phyloP scores from a whole-genome alignment of 2,113 vertebrate genomes.

The Fulmarus glacialis region DNA sequence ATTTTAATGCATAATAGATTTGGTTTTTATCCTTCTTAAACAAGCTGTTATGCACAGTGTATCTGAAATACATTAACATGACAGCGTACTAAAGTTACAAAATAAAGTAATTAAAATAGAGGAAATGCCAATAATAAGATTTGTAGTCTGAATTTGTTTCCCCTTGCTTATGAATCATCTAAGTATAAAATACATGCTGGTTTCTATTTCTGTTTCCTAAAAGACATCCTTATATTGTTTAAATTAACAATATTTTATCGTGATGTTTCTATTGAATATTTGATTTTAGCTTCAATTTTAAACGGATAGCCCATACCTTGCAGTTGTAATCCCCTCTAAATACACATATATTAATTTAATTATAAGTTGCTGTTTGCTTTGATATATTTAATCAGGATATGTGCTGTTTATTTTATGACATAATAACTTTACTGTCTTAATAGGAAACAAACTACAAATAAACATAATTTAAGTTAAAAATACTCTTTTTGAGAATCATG shows the following conservation, averaged over 20 bases:
- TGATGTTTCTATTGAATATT: not conserved
- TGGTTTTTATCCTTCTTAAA: not conserved
- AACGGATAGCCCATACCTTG: not conserved
- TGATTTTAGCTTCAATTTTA: not conserved
- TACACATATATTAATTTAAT: not conserved
- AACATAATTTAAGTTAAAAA: not conserved
- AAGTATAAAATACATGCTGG: not conserved
- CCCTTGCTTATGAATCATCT: not conserved
- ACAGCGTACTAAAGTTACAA: not conserved
- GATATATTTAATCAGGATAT: not conserved
- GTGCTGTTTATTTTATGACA: not conserved
- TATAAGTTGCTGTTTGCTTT: not conserved
- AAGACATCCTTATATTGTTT: not conserved
- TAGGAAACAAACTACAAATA: not conserved
- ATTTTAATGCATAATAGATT: not conserved
- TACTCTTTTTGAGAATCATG: not conserved
- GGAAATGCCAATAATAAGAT: not conserved
- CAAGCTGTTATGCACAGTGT: not conserved
- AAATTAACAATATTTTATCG: not conserved
- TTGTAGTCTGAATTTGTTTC: not conserved
- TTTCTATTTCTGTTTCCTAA: not conserved
- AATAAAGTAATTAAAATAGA: not conserved
- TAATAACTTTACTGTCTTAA: not conserved
- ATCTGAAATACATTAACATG: not conserved
- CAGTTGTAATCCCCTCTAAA: not conserved